Evolutionary conservation across 2,113 vertebrate genomes (phyloP).

Genomic region (Campylomormyrus tamandua): DNA sequence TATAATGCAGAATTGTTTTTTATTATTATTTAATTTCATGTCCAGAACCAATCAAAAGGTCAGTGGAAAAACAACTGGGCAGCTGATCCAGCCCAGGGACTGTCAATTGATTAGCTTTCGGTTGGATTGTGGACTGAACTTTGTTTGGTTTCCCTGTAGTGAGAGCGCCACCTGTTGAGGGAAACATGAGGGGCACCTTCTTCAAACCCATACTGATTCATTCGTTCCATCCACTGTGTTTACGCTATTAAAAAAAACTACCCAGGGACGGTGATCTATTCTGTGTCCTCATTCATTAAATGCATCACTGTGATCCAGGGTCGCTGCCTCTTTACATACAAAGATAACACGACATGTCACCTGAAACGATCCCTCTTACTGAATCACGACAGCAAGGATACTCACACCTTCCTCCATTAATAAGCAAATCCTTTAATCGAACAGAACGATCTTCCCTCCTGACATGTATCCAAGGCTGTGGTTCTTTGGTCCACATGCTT

Average conservation of each 20-base stretch:
- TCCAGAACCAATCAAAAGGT: neutral
- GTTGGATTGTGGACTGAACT: neutral
- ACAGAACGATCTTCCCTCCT: slow-evolving; percentile 62
- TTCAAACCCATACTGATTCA: neutral
- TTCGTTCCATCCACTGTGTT: neutral
- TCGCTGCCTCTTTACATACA: neutral
- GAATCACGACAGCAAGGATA: neutral
- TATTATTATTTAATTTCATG: neutral
- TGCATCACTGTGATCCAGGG: neutral
- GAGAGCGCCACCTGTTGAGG: neutral
- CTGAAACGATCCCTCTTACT: neutral
- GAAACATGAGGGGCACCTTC: neutral
- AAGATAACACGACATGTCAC: neutral
- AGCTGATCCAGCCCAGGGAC: neutral
- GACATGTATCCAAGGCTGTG: slow-evolving; percentile 60
- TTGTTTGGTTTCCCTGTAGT: neutral
- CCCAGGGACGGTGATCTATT: neutral
- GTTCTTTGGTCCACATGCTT: slow-evolving; percentile 58
- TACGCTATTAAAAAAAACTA: neutral
- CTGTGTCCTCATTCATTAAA: neutral
- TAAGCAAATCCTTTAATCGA: slow-evolving; percentile 64
- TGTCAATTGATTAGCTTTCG: neutral
- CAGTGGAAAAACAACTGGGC: neutral
- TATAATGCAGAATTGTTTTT: neutral
- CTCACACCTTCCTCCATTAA: slow-evolving; percentile 31